These are phyloP conservation scores for Cybosia mesomella DNA, from an alignment of 2,888 invertebrate genomes.

Conservation along the genomic window DNA sequence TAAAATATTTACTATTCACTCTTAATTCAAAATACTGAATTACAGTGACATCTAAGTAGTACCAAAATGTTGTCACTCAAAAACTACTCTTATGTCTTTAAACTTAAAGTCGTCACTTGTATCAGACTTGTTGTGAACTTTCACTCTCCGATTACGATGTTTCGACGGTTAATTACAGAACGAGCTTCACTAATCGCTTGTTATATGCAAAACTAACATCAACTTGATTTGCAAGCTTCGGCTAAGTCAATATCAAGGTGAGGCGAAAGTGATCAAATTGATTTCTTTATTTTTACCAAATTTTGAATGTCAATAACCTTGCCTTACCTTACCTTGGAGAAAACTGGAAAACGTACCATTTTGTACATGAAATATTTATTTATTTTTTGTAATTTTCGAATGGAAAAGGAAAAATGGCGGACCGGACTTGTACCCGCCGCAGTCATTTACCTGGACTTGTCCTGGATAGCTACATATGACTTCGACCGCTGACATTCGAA, in stretches of 20 bases:
- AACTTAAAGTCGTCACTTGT: not conserved
- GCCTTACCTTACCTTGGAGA: conserved; percentile 9
- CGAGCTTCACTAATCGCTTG: conserved; percentile 15
- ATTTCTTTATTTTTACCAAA: conserved; percentile 19
- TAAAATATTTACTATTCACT: no score
- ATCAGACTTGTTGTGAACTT: conserved; percentile 1
- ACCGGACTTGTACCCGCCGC: no score
- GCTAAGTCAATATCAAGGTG: conserved; percentile 22
- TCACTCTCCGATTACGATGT: conserved; percentile 17
- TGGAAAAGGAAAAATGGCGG: no score
- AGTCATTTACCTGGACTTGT: no score
- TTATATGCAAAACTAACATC: conserved; percentile 21
- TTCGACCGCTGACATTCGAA: no score
- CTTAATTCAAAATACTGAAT: not conserved
- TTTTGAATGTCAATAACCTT: conserved; percentile 18
- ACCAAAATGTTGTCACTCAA: not conserved
- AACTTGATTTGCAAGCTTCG: conserved; percentile 18
- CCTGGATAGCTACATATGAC: no score
- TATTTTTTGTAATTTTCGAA: no score
- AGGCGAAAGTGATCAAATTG: conserved; percentile 25
- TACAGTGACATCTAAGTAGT: not conserved
- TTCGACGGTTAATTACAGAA: conserved; percentile 4
- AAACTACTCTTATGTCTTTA: not conserved
- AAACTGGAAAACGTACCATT: not conserved
- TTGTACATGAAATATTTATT: not conserved